Evolutionary conservation across 2,888 invertebrate species (phyloP).

Genomic region (Tetropium fuscum): DNA sequence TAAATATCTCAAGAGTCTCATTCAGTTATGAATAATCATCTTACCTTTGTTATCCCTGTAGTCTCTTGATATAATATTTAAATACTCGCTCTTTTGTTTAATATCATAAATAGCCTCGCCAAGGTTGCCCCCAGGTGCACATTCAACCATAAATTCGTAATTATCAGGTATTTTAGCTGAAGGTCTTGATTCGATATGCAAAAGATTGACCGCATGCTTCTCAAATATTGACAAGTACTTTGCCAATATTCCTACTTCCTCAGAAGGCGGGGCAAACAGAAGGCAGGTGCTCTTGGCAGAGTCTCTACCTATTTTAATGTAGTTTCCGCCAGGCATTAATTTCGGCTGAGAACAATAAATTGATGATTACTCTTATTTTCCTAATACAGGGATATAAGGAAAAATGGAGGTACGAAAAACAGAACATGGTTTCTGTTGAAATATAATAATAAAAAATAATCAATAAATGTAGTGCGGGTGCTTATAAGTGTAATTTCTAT

Average conservation of each 20-base stretch:
- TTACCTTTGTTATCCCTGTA: constrained; percentile 83
- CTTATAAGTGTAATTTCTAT: too few relatives aligned
- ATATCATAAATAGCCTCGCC: constrained; percentile 81
- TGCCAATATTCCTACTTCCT: constrained; percentile 89
- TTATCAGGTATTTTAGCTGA: constrained; percentile 80
- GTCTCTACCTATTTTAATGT: constrained; percentile 84
- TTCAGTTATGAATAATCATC: too few relatives aligned
- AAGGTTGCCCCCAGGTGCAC: constrained; percentile 83
- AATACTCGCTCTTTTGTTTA: constrained; percentile 77
- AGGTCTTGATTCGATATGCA: constrained; percentile 94
- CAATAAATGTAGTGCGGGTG: too few relatives aligned
- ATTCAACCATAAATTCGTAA: constrained; percentile 97
- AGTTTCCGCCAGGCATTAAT: constrained; percentile 84
- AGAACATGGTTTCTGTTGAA: too few relatives aligned
- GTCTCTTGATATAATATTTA: constrained; percentile 90
- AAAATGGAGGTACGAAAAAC: too few relatives aligned
- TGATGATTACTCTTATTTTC: too few relatives aligned
- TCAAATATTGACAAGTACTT: constrained; percentile 90
- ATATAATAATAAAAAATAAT: too few relatives aligned
- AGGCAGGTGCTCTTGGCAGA: constrained; percentile 83
- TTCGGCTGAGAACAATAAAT: constrained; percentile 74
- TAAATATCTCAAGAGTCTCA: too few relatives aligned
- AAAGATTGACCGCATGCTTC: constrained; percentile 81
- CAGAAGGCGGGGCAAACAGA: constrained; percentile 87
- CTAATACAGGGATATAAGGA: too few relatives aligned